These are phyloP conservation scores for Osmerus eperlanus DNA, from an alignment of 2,113 vertebrate species.

Conservation along the genomic window DNA sequence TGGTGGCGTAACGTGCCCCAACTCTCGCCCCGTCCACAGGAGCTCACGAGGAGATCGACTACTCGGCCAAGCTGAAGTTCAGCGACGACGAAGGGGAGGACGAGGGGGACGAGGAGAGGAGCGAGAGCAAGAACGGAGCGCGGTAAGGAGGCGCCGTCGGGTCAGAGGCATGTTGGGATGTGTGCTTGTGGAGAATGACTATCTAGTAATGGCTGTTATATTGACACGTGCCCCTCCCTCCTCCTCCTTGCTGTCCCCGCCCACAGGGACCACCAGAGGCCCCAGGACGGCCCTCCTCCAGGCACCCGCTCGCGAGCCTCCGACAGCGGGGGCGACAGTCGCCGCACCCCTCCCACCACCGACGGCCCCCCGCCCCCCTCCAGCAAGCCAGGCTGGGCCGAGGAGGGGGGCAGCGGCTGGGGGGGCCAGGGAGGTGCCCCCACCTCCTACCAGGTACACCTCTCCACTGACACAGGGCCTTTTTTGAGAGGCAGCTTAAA, in stretches of 20 bases:
- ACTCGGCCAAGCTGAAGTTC: conserved; percentile 92
- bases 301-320: conserved; percentile 60
- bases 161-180: too few species aligned
- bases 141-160: conserved; percentile 53
- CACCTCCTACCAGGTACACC: conserved; percentile 76
- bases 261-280: conserved; percentile 61
- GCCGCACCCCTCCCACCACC: conserved; percentile 72
- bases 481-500: background rate
- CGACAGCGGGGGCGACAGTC: conserved; percentile 62
- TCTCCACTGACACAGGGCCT: conserved; percentile 1
- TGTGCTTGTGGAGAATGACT: too few species aligned
- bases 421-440: conserved; percentile 60
- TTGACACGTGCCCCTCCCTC: background rate
- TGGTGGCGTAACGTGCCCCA: background rate
- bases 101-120: conserved; percentile 63
- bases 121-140: conserved; percentile 65
- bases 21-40: conserved; percentile 59
- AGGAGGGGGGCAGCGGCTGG: conserved; percentile 74
- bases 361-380: conserved; percentile 69
- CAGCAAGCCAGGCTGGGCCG: conserved; percentile 80
- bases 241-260: background rate
- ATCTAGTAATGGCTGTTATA: background rate
- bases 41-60: conserved; percentile 92
- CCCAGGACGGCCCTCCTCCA: conserved; percentile 58
- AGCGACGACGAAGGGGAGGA: conserved; percentile 91